Conservation (phyloP, 2,888 invertebrate species). For the Epirrita christyi region DNA sequence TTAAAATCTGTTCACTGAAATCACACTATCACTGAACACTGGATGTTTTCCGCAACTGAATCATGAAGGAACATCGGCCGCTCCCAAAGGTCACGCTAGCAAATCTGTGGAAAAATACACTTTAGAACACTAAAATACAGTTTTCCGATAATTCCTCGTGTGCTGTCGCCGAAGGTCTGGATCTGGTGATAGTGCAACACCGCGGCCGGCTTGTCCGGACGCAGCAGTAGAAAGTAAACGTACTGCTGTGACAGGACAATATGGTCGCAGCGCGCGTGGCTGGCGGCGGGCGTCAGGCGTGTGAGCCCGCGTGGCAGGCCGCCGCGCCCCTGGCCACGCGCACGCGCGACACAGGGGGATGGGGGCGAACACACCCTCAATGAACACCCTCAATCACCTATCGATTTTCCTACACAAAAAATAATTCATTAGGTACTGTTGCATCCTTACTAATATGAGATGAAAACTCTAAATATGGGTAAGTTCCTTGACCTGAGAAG, state of each 20-base stretch:
- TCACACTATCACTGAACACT: slow-evolving; percentile 22
- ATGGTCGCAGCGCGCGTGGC: slow-evolving; percentile 88
- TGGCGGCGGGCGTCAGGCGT: slow-evolving; percentile 77
- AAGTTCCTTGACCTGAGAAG: not conserved
- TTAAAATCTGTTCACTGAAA: slow-evolving; percentile 25
- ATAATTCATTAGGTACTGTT: slow-evolving; percentile 70
- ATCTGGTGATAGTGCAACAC: slow-evolving; percentile 54
- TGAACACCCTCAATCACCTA: slow-evolving; percentile 78
- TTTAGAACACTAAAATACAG: slow-evolving; percentile 21
- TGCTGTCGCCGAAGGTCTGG: slow-evolving; percentile 7
- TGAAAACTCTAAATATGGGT: slow-evolving; percentile 41
- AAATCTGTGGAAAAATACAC: slow-evolving; percentile 35
- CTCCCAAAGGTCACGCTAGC: slow-evolving; percentile 8
- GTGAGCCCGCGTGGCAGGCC: slow-evolving; percentile 77
- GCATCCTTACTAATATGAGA: slow-evolving; percentile 46
- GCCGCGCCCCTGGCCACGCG: slow-evolving; percentile 77
- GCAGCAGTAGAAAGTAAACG: slow-evolving; percentile 93
- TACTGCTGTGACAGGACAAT: slow-evolving; percentile 99
- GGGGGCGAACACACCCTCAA: slow-evolving; percentile 63
- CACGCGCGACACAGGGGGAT: slow-evolving; percentile 55
- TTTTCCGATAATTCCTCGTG: slow-evolving; percentile 17
- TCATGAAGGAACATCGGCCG: slow-evolving; percentile 12
- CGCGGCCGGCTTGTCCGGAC: slow-evolving; percentile 91
- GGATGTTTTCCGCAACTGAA: not conserved
- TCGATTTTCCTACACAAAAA: slow-evolving; percentile 58